A percentile compares a stretch with the other conserved stretches of the same genome.
These are phyloP conservation scores for Rafetus swinhoei DNA, from an alignment of 2,113 vertebrate genomes.

Conservation along the genomic window DNA sequence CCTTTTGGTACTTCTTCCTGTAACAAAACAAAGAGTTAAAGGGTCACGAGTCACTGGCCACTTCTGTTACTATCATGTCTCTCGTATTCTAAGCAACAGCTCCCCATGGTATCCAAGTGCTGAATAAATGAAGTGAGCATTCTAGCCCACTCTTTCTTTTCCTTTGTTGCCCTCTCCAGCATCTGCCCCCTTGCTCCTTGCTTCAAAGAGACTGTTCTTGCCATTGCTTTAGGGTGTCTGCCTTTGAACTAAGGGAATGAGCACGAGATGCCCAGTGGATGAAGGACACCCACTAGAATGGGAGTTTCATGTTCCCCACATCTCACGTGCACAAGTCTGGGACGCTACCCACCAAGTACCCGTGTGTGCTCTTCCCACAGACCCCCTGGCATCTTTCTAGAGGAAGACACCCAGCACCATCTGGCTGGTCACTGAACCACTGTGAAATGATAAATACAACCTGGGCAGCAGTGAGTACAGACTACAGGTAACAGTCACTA, in stretches of 20 bases:
- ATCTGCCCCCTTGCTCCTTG: background rate
- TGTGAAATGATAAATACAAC: slow-evolving; percentile 2
- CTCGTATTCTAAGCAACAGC: background rate
- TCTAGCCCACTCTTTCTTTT: background rate
- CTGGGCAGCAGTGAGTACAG: background rate
- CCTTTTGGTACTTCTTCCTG: slow-evolving; percentile 89
- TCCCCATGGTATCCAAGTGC: background rate
- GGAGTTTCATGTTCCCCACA: background rate
- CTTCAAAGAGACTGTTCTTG: background rate
- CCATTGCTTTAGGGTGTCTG: background rate
- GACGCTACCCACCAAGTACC: background rate
- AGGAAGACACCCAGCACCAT: slow-evolving; percentile 22
- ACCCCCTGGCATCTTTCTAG: background rate
- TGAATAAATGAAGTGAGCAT: background rate
- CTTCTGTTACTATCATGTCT: background rate
- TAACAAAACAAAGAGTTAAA: slow-evolving; percentile 28
- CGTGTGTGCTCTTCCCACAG: background rate
- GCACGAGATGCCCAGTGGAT: background rate
- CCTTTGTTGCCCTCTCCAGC: background rate
- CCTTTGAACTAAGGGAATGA: background rate
- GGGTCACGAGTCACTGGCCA: accelerated
- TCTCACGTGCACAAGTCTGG: background rate
- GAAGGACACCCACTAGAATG: background rate
- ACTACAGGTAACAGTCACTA: background rate
- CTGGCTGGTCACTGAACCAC: background rate